These are phyloP conservation scores for Pipra filicauda DNA, from an alignment of 2,113 vertebrate species.

Conservation along the genomic window DNA sequence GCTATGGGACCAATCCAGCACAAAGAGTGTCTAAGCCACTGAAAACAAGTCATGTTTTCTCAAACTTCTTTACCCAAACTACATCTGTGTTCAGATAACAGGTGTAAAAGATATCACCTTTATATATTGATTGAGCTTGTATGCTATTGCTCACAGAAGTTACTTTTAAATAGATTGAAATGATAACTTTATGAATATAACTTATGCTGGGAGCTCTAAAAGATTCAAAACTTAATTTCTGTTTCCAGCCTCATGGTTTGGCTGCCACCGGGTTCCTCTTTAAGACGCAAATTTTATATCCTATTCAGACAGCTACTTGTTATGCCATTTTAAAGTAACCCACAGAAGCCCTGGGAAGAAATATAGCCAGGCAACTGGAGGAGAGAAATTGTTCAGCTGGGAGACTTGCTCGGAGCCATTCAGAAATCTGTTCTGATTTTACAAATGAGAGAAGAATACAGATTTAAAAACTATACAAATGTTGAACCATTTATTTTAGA, in stretches of 20 bases:
- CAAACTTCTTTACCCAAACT: background rate
- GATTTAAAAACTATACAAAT: slow-evolving; percentile 28
- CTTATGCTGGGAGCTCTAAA: background rate
- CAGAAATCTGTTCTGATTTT: background rate
- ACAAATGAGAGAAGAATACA: slow-evolving; percentile 27
- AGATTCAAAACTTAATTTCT: background rate
- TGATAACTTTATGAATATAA: background rate
- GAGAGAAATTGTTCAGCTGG: background rate
- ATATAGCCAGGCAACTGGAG: background rate
- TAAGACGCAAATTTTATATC: background rate
- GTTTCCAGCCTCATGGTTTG: background rate
- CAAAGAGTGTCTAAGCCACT: background rate
- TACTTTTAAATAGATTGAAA: background rate
- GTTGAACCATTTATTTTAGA: background rate
- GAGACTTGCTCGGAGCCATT: background rate
- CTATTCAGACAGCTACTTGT: background rate
- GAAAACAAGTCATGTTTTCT: background rate
- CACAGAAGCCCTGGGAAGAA: background rate
- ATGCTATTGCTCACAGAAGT: background rate
- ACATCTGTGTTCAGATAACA: background rate
- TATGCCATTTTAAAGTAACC: background rate
- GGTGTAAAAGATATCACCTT: background rate
- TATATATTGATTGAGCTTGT: background rate
- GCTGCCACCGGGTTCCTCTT: background rate
- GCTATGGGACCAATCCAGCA: background rate